These are phyloP conservation scores for Drosophila kokeensis DNA, from an alignment of 2,888 invertebrate species.

Conservation along the genomic window DNA sequence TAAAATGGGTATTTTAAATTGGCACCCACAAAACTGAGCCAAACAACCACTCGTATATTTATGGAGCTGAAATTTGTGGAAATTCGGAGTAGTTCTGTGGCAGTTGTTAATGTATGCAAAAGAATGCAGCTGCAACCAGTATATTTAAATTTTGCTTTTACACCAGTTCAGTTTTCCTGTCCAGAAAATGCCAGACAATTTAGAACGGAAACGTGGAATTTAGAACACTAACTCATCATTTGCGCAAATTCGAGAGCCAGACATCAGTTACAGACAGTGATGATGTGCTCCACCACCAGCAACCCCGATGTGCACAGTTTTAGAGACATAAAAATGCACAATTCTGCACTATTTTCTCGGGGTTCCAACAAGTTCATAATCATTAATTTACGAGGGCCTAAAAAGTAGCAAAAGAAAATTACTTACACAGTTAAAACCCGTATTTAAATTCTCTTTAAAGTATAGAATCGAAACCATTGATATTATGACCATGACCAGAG, in stretches of 20 bases:
- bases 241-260: neutral
- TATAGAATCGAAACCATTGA: neutral
- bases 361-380: no score
- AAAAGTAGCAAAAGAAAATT: neutral
- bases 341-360: no score
- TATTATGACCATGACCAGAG: neutral
- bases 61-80: neutral
- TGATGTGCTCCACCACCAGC: neutral
- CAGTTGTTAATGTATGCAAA: neutral
- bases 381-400: no score
- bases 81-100: neutral
- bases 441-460: neutral
- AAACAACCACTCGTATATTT: neutral
- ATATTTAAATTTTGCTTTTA: neutral
- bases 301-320: neutral
- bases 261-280: neutral
- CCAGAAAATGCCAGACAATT: neutral
- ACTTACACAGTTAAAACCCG: neutral
- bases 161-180: neutral
- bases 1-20: neutral
- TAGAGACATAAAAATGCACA: no score
- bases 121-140: neutral
- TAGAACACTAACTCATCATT: neutral
- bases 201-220: neutral
- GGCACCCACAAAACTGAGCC: neutral